Conservation (phyloP, 2,888 invertebrate species). For the Lepidocyrtoides sp. region DNA sequence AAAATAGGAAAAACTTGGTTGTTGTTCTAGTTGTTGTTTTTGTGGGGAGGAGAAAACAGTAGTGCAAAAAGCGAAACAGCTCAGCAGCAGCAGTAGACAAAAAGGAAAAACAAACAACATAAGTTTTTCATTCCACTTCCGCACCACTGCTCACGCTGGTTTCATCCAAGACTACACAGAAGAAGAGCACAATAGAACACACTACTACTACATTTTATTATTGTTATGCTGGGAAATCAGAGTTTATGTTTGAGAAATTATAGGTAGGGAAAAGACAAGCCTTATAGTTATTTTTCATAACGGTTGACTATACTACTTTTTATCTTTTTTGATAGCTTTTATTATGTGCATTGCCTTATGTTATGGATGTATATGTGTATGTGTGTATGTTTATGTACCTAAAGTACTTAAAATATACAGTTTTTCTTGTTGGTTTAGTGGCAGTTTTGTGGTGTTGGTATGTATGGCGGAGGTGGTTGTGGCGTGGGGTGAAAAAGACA, state of each 20-base stretch:
- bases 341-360: neutral
- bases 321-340: slow-evolving; percentile 10
- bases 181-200: too few species aligned
- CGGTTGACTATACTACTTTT: neutral
- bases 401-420: too few species aligned
- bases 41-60: neutral
- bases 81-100: neutral
- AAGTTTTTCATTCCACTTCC: slow-evolving; percentile 63
- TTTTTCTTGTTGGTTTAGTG: slow-evolving; percentile 12
- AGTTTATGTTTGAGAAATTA: too few species aligned
- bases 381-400: slow-evolving; percentile 6
- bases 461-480: neutral
- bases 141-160: slow-evolving; percentile 8
- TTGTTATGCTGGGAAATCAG: slow-evolving; percentile 58
- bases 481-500: slow-evolving; percentile 28
- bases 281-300: neutral
- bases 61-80: slow-evolving; percentile 30
- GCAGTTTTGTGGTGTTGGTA: too few species aligned
- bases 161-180: neutral
- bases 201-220: slow-evolving; percentile 40
- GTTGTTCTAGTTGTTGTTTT: neutral
- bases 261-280: neutral
- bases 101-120: slow-evolving; percentile 37
- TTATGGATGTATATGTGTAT: neutral
- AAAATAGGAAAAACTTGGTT: slow-evolving; percentile 46